Conservation (phyloP, 2,113 vertebrate species). For the Ictalurus furcatus region DNA sequence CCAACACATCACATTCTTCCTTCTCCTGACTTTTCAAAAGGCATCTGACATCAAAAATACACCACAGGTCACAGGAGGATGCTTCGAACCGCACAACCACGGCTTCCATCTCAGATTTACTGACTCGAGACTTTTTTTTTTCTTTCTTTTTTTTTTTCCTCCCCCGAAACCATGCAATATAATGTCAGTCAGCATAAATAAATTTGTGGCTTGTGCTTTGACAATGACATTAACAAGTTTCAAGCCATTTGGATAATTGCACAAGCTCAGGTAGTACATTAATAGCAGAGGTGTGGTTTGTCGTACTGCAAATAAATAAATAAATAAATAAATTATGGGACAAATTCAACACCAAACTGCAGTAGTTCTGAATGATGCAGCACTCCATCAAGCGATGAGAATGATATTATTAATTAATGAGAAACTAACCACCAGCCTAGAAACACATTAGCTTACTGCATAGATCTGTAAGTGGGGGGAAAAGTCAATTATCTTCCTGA, state of each 20-base stretch:
- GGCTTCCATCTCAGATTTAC: neutral
- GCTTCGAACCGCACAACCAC: neutral
- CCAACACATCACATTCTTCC: neutral
- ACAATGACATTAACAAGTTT: slow-evolving; percentile 19
- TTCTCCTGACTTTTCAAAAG: neutral
- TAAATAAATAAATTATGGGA: neutral
- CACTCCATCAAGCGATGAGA: neutral
- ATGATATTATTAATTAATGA: slow-evolving; percentile 17
- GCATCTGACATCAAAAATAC: neutral
- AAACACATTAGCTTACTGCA: neutral
- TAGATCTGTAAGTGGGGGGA: neutral
- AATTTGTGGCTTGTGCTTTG: neutral
- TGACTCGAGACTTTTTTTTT: slow-evolving; percentile 25
- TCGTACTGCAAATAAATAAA: neutral
- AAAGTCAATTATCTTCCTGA: neutral
- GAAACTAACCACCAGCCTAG: neutral
- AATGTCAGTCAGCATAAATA: neutral
- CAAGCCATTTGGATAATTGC: neutral
- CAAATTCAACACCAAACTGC: neutral
- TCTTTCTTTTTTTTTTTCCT: no score
- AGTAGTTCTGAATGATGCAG: neutral
- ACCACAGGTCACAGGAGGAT: slow-evolving; percentile 7
- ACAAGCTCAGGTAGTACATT: neutral
- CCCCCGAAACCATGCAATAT: neutral
- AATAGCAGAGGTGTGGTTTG: neutral